A percentile compares a stretch with the other conserved stretches of the same genome.
Evolutionary conservation across 64 coral and sea anemone genomes (phyloP).

Genomic region (Stichodactyla mertensii): DNA sequence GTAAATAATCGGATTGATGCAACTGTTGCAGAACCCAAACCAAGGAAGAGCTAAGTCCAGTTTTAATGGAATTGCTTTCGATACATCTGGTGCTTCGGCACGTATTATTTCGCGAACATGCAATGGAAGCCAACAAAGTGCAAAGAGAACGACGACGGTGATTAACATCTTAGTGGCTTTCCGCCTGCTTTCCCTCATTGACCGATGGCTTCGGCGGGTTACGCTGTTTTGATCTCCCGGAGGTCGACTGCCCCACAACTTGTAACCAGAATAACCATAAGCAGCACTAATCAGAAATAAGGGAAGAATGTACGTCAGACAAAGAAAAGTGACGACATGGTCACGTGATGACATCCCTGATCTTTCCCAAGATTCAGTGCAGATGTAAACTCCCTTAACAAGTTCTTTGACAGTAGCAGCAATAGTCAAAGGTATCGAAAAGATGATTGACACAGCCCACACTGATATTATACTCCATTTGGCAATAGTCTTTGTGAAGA

Average conservation of each 20-base stretch:
- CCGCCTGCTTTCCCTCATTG: conserved; percentile 24
- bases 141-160: conserved; percentile 34
- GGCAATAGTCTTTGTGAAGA: conserved; percentile 10
- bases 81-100: conserved; percentile 6
- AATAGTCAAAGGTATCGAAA: conserved; percentile 22
- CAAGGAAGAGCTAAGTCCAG: conserved; percentile 34
- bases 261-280: conserved; percentile 21
- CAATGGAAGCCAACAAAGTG: conserved; percentile 60
- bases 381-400: not conserved
- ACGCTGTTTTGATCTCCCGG: conserved; percentile 34
- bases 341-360: conserved; percentile 15
- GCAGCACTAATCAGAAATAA: conserved; percentile 28
- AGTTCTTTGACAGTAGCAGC: not conserved
- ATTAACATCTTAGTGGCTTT: conserved; percentile 67
- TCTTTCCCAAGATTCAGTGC: conserved; percentile 27
- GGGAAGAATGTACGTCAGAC: conserved; percentile 26
- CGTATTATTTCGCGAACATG: conserved; percentile 32
- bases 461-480: conserved; percentile 18
- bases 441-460: conserved; percentile 11
- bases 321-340: conserved; percentile 24
- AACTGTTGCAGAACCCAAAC: conserved; percentile 51
- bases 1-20: conserved; percentile 51
- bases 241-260: conserved; percentile 29
- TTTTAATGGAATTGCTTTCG: conserved; percentile 19
- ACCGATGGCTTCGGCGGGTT: not conserved